These are phyloP conservation scores for Anoplopoma fimbria DNA, from an alignment of 2,113 vertebrate genomes.

Conservation along the genomic window DNA sequence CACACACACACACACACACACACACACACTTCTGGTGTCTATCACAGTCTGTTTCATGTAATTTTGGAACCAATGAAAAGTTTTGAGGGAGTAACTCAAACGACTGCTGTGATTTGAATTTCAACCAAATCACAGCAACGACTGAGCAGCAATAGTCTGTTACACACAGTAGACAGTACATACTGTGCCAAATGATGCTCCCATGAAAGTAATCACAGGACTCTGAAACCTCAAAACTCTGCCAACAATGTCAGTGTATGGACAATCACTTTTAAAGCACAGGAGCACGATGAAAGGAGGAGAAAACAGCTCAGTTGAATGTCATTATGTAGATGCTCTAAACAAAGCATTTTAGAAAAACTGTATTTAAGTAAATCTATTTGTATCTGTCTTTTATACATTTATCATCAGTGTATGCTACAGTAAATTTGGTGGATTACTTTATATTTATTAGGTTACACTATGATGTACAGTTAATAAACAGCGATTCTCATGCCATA, in stretches of 20 bases:
- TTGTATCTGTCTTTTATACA: conserved; percentile 85
- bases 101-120: conserved; percentile 25
- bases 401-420: conserved; percentile 78
- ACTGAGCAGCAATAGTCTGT: conserved; percentile 46
- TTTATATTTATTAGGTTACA: conserved; percentile 79
- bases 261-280: conserved; percentile 82
- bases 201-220: conserved; percentile 52
- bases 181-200: conserved; percentile 55
- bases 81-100: conserved; percentile 21
- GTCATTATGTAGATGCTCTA: conserved; percentile 73
- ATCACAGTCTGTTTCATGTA: conserved; percentile 30
- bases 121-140: conserved; percentile 2
- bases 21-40: conserved; percentile 8
- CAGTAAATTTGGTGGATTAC: conserved; percentile 75
- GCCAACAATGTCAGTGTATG: conserved; percentile 70
- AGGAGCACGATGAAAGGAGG: conserved; percentile 41
- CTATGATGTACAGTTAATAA: conserved; percentile 74
- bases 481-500: conserved; percentile 78
- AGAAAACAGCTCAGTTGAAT: conserved; percentile 66
- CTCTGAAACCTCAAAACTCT: conserved; percentile 69
- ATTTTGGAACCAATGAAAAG: not conserved
- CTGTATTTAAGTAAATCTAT: conserved; percentile 73
- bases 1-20: not conserved
- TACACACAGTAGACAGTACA: conserved; percentile 27
- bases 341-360: conserved; percentile 70